Evolutionary conservation across 2,113 vertebrate genomes (phyloP).

Genomic region (Malurus alboscapulatus): DNA sequence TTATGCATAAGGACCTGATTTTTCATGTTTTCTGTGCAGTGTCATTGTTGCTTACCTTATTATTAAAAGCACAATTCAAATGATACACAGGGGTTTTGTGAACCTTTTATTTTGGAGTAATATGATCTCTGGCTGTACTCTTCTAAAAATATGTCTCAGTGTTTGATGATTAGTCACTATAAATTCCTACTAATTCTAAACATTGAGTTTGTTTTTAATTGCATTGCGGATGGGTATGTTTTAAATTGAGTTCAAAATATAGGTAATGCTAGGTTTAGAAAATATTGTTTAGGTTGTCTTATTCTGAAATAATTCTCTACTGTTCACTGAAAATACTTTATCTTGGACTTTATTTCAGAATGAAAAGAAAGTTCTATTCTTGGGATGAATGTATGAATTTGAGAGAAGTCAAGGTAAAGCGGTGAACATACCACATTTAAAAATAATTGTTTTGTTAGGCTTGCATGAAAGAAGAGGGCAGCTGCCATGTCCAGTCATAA

Average conservation of each 20-base stretch:
- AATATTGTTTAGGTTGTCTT: background rate
- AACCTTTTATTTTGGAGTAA: background rate
- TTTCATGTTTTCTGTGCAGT: background rate
- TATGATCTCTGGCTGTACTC: background rate
- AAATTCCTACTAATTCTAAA: background rate
- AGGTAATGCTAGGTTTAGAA: background rate
- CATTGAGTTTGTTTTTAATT: background rate
- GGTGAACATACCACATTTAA: background rate
- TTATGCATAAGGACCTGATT: background rate
- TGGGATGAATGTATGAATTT: constrained; percentile 99
- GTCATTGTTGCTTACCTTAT: background rate
- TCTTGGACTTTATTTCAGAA: constrained; percentile 76
- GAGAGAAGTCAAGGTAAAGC: constrained; percentile 94
- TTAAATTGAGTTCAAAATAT: background rate
- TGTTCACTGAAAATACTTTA: background rate
- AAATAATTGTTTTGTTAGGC: background rate
- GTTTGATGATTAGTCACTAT: background rate
- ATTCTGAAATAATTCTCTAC: background rate
- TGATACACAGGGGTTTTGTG: background rate
- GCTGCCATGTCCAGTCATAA: background rate
- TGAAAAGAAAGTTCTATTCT: constrained; percentile 99
- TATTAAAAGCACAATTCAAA: background rate
- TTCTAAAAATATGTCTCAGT: background rate
- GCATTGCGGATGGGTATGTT: background rate
- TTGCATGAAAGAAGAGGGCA: background rate